Percentiles rank a stretch among this genome's conserved stretches.
These are phyloP conservation scores for Sandelia bainsii DNA, from an alignment of 2,797 vertebrate genomes.

Conservation along the genomic window DNA sequence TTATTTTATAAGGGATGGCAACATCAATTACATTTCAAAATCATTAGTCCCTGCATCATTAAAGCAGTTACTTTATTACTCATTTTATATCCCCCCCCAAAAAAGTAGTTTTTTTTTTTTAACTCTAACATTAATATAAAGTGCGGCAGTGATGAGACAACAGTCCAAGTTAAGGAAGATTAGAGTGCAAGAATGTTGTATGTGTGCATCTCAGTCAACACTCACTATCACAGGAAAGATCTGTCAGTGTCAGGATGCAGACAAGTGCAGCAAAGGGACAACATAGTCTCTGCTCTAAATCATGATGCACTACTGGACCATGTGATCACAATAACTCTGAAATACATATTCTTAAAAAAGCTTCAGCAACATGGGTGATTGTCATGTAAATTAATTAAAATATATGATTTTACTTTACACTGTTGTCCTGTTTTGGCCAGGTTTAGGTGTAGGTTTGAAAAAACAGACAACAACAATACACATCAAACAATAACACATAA, in stretches of 20 bases:
- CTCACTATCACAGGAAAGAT: conserved; percentile 20
- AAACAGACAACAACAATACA: conserved; percentile 1
- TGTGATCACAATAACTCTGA: conserved; percentile 14
- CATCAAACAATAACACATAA: conserved; percentile 1
- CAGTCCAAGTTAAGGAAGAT: conserved; percentile 55
- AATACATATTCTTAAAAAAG: conserved; percentile 29
- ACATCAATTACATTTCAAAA: conserved; percentile 49
- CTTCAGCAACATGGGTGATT: conserved; percentile 33
- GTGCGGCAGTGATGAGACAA: conserved; percentile 80
- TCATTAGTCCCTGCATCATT: conserved; percentile 41
- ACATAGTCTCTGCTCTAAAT: conserved; percentile 13
- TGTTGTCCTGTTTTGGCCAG: not conserved
- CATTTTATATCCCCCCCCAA: conserved; percentile 34
- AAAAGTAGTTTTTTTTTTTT: conserved; percentile 19
- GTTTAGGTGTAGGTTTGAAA: not conserved
- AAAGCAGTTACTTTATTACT: conserved; percentile 29
- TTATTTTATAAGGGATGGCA: conserved; percentile 43
- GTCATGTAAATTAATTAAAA: conserved; percentile 19
- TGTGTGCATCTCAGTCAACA: conserved; percentile 12
- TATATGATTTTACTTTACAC: not conserved
- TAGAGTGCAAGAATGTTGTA: conserved; percentile 56
- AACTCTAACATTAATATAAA: conserved; percentile 67
- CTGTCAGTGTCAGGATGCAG: not conserved
- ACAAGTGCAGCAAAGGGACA: conserved; percentile 20
- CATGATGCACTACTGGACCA: not conserved